Evolutionary conservation across 2,888 invertebrate species (phyloP).

Genomic region (Drosophila phalerata): DNA sequence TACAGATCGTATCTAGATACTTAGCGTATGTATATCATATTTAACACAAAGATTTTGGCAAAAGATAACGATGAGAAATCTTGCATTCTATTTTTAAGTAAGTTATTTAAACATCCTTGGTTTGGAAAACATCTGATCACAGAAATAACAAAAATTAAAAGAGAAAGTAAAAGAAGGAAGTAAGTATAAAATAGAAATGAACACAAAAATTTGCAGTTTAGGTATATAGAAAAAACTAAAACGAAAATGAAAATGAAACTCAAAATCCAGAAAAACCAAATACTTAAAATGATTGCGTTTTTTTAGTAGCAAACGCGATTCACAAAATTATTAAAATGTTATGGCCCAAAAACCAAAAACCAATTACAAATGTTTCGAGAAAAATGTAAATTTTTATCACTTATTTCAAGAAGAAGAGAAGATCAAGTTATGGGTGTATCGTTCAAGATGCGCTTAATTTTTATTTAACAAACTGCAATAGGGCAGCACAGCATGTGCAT

Average conservation of each 20-base stretch:
- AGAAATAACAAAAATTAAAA: conserved; percentile 56
- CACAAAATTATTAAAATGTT: conserved; percentile 69
- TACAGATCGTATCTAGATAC: conserved; percentile 29
- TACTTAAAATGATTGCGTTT: conserved; percentile 82
- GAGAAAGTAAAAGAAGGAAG: conserved; percentile 26
- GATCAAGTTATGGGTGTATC: conserved; percentile 47
- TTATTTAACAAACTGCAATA: conserved; percentile 78
- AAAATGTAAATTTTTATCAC: conserved; percentile 81
- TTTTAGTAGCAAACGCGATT: conserved; percentile 85
- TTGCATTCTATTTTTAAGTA: conserved; percentile 53
- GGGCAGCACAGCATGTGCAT: conserved; percentile 69
- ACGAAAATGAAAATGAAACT: conserved; percentile 40
- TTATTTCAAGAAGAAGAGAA: conserved; percentile 71
- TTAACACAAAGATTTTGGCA: conserved; percentile 39
- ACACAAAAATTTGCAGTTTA: conserved; percentile 71
- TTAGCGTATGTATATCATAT: conserved; percentile 54
- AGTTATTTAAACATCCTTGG: conserved; percentile 83
- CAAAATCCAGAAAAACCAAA: conserved; percentile 39
- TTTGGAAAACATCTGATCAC: conserved; percentile 85
- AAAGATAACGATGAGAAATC: conserved; percentile 42
- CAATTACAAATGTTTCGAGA: conserved; percentile 53
- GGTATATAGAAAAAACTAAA: conserved; percentile 40
- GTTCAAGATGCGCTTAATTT: conserved; percentile 33
- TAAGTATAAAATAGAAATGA: conserved; percentile 55
- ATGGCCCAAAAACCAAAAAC: conserved; percentile 47